These are phyloP conservation scores for Bombylius major DNA, from an alignment of 2,888 invertebrate genomes.

Conservation along the genomic window DNA sequence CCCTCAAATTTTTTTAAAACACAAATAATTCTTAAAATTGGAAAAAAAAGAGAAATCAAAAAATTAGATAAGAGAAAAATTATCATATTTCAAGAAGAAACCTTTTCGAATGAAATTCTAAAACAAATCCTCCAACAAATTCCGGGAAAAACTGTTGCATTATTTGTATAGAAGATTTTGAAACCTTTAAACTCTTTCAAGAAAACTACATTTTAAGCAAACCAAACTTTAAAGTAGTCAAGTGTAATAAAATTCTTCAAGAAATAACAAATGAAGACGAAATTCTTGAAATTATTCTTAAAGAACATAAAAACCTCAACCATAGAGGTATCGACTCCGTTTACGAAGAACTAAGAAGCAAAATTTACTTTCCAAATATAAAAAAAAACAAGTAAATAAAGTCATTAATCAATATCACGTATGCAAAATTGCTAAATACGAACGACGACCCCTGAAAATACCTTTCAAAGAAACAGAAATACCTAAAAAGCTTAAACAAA, in stretches of 20 bases:
- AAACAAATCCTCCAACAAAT: background rate
- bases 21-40: background rate
- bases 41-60: background rate
- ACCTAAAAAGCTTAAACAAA: background rate
- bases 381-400: background rate
- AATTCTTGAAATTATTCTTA: background rate
- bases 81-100: background rate
- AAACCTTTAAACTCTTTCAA: background rate
- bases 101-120: background rate
- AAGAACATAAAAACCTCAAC: background rate
- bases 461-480: background rate
- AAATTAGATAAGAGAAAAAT: background rate
- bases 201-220: background rate
- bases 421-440: background rate
- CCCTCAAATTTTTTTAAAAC: background rate
- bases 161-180: background rate
- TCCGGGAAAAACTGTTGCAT: background rate
- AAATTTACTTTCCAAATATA: background rate
- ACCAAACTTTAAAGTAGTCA: background rate
- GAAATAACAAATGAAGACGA: background rate
- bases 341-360: background rate
- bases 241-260: background rate
- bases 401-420: background rate
- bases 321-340: background rate
- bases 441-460: background rate